These are phyloP conservation scores for Hystrix cristata DNA, from an alignment of 2,113 vertebrate genomes.

Conservation along the genomic window DNA sequence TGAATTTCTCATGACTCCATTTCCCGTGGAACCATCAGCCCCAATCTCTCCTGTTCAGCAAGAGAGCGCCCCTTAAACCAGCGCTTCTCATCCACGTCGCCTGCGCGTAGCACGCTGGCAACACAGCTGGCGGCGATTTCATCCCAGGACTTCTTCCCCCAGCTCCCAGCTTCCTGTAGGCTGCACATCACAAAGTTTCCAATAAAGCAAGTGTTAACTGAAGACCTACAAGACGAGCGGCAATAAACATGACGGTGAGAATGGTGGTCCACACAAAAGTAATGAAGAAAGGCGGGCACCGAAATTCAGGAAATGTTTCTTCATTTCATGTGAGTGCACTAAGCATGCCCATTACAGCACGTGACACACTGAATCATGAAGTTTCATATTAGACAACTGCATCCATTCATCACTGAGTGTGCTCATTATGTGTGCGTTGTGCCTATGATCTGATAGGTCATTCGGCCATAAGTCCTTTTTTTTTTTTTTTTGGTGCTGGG, in stretches of 20 bases:
- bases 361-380: too few species aligned
- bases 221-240: neutral
- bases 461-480: too few species aligned
- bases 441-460: too few species aligned
- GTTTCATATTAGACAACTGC: too few species aligned
- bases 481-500: too few species aligned
- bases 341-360: too few species aligned
- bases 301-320: too few species aligned
- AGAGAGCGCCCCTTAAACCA: neutral
- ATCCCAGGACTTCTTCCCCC: neutral
- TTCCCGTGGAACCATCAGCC: neutral
- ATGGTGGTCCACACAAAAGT: neutral
- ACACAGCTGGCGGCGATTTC: neutral
- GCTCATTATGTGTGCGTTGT: too few species aligned
- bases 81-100: neutral
- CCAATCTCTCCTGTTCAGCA: neutral
- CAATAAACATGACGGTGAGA: neutral
- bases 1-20: neutral
- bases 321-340: too few species aligned
- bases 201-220: neutral
- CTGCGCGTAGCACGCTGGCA: neutral
- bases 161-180: neutral
- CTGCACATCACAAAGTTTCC: neutral
- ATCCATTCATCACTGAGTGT: too few species aligned
- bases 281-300: too few species aligned